Percentiles rank a stretch among this genome's conserved stretches.
phyloP scores from a whole-genome alignment of 2,888 invertebrate species.

The Argynnis bischoffii region DNA sequence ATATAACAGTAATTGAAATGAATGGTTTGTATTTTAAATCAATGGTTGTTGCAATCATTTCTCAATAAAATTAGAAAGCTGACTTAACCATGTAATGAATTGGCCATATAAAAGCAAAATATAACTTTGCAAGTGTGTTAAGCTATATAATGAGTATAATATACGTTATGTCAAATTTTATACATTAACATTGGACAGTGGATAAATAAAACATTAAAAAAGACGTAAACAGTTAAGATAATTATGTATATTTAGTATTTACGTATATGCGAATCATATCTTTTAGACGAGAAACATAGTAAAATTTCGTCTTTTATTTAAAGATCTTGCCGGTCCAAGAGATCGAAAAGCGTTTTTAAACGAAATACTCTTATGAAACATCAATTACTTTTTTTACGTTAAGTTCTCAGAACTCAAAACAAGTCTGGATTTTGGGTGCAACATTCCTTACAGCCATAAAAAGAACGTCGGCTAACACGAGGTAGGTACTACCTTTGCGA shows the following conservation, averaged over 20 bases:
- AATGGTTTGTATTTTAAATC: slow-evolving; percentile 14
- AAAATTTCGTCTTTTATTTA: too few relatives aligned
- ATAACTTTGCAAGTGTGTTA: neutral
- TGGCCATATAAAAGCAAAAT: slow-evolving; percentile 1
- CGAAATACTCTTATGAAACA: slow-evolving; percentile 10
- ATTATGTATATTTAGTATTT: too few relatives aligned
- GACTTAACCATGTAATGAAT: slow-evolving; percentile 1
- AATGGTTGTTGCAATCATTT: slow-evolving; percentile 12
- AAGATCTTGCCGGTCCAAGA: too few relatives aligned
- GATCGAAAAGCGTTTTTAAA: neutral
- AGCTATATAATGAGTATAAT: neutral
- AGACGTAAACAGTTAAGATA: too few relatives aligned
- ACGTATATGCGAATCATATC: too few relatives aligned
- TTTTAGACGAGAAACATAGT: too few relatives aligned
- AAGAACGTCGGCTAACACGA: slow-evolving; percentile 33
- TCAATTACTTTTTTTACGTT: slow-evolving; percentile 22
- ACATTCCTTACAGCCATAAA: slow-evolving; percentile 42
- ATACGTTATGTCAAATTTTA: neutral
- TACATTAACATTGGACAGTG: too few relatives aligned
- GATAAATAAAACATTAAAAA: too few relatives aligned
- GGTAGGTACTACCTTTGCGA: slow-evolving; percentile 1
- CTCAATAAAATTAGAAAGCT: slow-evolving; percentile 12
- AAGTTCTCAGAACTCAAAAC: slow-evolving; percentile 42
- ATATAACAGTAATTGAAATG: slow-evolving; percentile 14
- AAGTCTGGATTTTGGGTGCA: slow-evolving; percentile 43